Conservation (phyloP, 1,140 invertebrate genomes). For the Phortica variegata region DNA sequence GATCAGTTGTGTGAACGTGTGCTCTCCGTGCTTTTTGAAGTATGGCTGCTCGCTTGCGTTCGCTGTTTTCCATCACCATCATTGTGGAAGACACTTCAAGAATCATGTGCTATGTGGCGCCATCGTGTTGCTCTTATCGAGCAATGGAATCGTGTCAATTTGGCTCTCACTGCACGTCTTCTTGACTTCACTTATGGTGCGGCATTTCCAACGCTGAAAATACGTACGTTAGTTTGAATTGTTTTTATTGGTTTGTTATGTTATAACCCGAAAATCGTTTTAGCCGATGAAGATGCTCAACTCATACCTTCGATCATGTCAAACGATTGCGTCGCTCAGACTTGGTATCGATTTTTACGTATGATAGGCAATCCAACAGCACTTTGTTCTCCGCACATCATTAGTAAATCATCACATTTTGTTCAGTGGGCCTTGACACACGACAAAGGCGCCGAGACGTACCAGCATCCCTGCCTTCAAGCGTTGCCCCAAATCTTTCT, state of each 20-base stretch:
- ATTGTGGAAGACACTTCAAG: slow-evolving; percentile 92
- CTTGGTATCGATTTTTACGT: slow-evolving; percentile 92
- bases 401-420: slow-evolving; percentile 84
- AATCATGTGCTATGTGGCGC: slow-evolving; percentile 89
- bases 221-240: slow-evolving; percentile 62
- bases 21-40: slow-evolving; percentile 89
- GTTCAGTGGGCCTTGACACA: slow-evolving; percentile 73
- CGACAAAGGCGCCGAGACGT: slow-evolving; percentile 77
- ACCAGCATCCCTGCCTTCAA: slow-evolving; percentile 88
- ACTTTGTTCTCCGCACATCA: slow-evolving; percentile 81
- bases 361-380: slow-evolving; percentile 93
- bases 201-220: slow-evolving; percentile 81
- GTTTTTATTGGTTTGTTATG: slow-evolving; percentile 2
- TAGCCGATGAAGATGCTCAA: slow-evolving; percentile 82
- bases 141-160: slow-evolving; percentile 93
- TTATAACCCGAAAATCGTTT: slow-evolving; percentile 21
- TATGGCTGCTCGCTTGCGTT: slow-evolving; percentile 91
- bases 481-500: slow-evolving; percentile 86
- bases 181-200: slow-evolving; percentile 88
- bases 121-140: slow-evolving; percentile 89
- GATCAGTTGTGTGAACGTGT: slow-evolving; percentile 94
- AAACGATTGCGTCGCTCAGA: slow-evolving; percentile 86
- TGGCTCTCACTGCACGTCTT: slow-evolving; percentile 81
- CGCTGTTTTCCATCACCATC: slow-evolving; percentile 87
- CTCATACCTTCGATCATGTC: slow-evolving; percentile 81